Evolutionary conservation across 2,797 vertebrate genomes (phyloP), one percentile per base, ranked within the genome.

Genomic region (Manis javanica): DNA sequence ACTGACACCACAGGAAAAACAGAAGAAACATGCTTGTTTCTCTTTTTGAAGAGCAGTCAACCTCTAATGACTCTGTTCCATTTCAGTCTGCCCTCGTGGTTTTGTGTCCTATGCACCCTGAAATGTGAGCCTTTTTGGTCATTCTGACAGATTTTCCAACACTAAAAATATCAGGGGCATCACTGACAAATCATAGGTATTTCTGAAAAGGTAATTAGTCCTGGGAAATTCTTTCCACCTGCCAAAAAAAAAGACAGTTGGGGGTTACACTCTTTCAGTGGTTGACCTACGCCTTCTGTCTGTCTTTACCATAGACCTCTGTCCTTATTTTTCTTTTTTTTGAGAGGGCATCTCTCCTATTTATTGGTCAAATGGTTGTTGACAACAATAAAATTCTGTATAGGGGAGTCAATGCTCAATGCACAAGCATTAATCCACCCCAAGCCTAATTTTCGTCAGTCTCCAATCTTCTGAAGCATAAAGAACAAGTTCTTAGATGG

Each of bases 141-240:
- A 96, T 0, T 18, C 55, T 97, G 96, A 90, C 24, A 97, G 96
- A 97, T 98, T 98, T 98, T 98, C 98, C 97, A 87, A 78, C 53
- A 92, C 89, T 21, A 75, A 98, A 98, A 95, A 97, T 10, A 21
- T 97, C 95, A 93, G 24, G n/a, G 39, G 29, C 82, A 96, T 83
- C 39, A 95, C 83, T 84, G 75, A 97, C 26, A 96, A 88, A 95
- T 92, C 53, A 64, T 69, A 83, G 90, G 96, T 96, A 82, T 96
- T 77, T 97, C 96, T 98, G 55, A 75, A 64, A 39, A 91, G 81
- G 71, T 39, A 84, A 84, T 92, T 66, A 84, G 69, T 57, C 55
- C 61, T 84, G 96, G 92, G 93, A 98, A 98, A 98, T 98, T 97
- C 72, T 97, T 23, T 39, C 59, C 37, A 19, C 79, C 87, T 94